Evolutionary conservation across 2,888 invertebrate genomes (phyloP).

Genomic region (Lagria hirta): DNA sequence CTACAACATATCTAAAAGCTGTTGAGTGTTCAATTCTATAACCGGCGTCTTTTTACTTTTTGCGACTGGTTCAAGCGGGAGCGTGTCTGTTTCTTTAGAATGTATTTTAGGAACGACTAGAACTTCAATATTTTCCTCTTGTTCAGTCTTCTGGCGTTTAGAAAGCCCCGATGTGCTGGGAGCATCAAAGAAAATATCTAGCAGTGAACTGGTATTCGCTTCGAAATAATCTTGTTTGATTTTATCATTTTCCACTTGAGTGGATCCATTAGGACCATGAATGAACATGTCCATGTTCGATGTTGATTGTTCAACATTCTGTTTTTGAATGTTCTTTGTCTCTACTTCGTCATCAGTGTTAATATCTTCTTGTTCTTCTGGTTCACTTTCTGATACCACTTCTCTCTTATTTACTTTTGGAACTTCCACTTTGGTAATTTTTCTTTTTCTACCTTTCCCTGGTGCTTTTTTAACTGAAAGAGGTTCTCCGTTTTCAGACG

Average conservation of each 20-base stretch:
- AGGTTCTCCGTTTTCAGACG: slow-evolving; percentile 36
- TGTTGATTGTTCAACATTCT: too few relatives aligned
- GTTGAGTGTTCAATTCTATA: slow-evolving; percentile 42
- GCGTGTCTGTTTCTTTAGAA: too few relatives aligned
- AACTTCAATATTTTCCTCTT: too few relatives aligned
- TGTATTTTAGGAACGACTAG: too few relatives aligned
- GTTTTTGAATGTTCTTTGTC: too few relatives aligned
- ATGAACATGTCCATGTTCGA: too few relatives aligned
- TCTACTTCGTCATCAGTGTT: slow-evolving; percentile 1
- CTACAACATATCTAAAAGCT: slow-evolving; percentile 40
- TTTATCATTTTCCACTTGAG: slow-evolving; percentile 22
- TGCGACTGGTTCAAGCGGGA: not conserved
- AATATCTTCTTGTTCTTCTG: slow-evolving; percentile 6
- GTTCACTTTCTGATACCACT: slow-evolving; percentile 21
- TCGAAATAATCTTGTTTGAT: slow-evolving; percentile 31
- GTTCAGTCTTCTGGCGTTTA: too few relatives aligned
- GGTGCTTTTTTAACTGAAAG: slow-evolving; percentile 25
- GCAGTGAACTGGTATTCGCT: too few relatives aligned
- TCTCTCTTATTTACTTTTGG: slow-evolving; percentile 17
- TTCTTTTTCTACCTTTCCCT: slow-evolving; percentile 25
- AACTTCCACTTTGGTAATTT: slow-evolving; percentile 6
- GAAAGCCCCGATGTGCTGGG: too few relatives aligned
- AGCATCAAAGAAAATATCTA: too few relatives aligned
- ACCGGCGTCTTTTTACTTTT: slow-evolving; percentile 24
- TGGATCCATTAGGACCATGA: too few relatives aligned